phyloP scores from a whole-genome alignment of 1,140 invertebrate genomes.

The Drosophila funebris region DNA sequence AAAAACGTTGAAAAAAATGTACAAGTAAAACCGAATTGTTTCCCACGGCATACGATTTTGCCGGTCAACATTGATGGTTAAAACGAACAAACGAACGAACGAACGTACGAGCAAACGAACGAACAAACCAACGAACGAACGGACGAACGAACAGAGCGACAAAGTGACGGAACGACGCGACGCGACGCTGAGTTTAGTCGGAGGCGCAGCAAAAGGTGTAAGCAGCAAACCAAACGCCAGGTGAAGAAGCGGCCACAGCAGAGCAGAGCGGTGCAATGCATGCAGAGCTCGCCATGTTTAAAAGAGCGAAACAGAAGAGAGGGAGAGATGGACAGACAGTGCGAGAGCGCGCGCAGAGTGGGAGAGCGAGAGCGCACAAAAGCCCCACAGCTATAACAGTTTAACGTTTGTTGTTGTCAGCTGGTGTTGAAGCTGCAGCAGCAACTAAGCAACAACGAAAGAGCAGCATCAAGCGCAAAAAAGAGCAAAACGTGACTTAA shows the following conservation, averaged over 20 bases:
- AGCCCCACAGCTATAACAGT: conserved; percentile 77
- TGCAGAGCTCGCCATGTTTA: conserved; percentile 69
- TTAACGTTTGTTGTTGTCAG: conserved; percentile 68
- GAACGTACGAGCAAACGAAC: conserved; percentile 36
- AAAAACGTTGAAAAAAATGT: conserved; percentile 78
- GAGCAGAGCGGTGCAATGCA: conserved; percentile 46
- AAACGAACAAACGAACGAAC: conserved; percentile 54
- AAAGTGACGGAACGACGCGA: conserved; percentile 24
- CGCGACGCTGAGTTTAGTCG: conserved; percentile 28
- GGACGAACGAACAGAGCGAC: conserved; percentile 35
- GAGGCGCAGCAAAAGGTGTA: conserved; percentile 70
- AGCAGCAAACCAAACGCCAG: conserved; percentile 63
- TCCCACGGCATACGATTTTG: conserved; percentile 84
- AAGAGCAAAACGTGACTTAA: conserved; percentile 82
- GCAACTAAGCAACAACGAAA: conserved; percentile 23
- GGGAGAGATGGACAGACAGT: conserved; percentile 14
- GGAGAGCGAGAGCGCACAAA: conserved; percentile 23
- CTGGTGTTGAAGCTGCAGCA: conserved; percentile 48
- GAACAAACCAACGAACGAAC: conserved; percentile 35
- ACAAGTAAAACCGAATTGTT: conserved; percentile 84
- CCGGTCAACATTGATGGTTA: conserved; percentile 82
- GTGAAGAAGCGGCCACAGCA: conserved; percentile 70
- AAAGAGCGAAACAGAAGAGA: conserved; percentile 46
- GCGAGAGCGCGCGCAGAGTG: neutral
- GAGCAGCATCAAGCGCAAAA: conserved; percentile 55